Percentiles rank a stretch among this genome's conserved stretches.
phyloP scores from a whole-genome alignment of 1,140 invertebrate genomes.

The Diachasmimorpha longicaudata region DNA sequence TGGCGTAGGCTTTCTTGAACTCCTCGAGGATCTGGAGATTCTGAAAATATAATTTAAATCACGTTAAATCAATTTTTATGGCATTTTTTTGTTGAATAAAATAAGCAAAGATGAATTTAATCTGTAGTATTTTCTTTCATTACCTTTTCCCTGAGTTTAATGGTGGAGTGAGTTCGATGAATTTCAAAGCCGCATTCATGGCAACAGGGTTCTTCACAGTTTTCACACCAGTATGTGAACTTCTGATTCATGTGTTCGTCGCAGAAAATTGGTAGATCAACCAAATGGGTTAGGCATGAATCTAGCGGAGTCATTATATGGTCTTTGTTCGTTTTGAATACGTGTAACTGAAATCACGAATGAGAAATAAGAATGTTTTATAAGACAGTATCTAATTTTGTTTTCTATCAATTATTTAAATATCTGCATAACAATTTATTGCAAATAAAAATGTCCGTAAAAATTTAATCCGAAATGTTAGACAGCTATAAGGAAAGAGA shows the following conservation, averaged over 20 bases:
- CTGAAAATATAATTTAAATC: background rate
- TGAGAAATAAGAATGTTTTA: background rate
- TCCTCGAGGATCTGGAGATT: background rate
- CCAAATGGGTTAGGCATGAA: background rate
- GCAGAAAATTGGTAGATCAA: constrained; percentile 27
- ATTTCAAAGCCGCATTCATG: constrained; percentile 48
- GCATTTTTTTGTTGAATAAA: background rate
- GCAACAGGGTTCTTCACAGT: constrained; percentile 49
- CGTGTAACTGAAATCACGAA: constrained; percentile 41
- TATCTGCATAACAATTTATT: too few species aligned
- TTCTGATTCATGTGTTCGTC: constrained; percentile 28
- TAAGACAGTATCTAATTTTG: too few species aligned
- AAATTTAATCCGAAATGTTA: too few species aligned
- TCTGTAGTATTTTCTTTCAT: background rate
- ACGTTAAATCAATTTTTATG: background rate
- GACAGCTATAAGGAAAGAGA: too few species aligned
- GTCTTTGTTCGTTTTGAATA: background rate
- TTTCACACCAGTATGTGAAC: constrained; percentile 49
- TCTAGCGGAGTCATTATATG: background rate
- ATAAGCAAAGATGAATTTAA: background rate
- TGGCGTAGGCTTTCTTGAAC: background rate
- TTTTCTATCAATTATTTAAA: too few species aligned
- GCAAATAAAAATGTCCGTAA: too few species aligned
- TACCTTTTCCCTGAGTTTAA: constrained; percentile 4
- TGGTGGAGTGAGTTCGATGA: constrained; percentile 46